phyloP scores from a whole-genome alignment of 2,888 invertebrate genomes.

The Rhodophaea formosa region DNA sequence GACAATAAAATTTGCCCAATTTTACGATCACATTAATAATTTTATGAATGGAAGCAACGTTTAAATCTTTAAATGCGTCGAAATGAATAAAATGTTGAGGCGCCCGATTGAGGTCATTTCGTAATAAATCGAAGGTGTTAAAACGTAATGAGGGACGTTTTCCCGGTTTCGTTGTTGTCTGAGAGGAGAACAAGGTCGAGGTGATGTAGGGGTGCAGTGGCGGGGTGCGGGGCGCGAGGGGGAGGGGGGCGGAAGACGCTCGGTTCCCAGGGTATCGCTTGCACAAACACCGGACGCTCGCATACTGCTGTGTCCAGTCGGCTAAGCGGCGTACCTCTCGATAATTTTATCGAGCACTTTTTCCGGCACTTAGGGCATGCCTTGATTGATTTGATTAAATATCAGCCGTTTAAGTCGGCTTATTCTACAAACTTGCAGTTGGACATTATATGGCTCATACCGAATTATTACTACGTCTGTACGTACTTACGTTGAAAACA shows the following conservation, averaged over 20 bases:
- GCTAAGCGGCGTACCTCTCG: slow-evolving; percentile 29
- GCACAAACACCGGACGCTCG: slow-evolving; percentile 71
- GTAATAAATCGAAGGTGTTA: slow-evolving; percentile 60
- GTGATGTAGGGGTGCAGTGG: slow-evolving; percentile 41
- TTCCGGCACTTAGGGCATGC: slow-evolving; percentile 9
- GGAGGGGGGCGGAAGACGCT: slow-evolving; percentile 55
- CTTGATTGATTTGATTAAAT: slow-evolving; percentile 6
- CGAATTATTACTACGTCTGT: background rate
- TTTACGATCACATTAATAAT: slow-evolving; percentile 81
- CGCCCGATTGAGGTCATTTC: slow-evolving; percentile 58
- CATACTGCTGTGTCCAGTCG: slow-evolving; percentile 35
- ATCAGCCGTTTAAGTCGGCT: background rate
- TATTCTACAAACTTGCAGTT: background rate
- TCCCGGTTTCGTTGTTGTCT: slow-evolving; percentile 29
- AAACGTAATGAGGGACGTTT: slow-evolving; percentile 38
- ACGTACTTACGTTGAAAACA: no score
- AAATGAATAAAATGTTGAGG: slow-evolving; percentile 67
- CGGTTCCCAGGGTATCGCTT: slow-evolving; percentile 78
- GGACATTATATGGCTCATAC: background rate
- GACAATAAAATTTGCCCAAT: slow-evolving; percentile 81
- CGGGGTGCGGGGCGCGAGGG: slow-evolving; percentile 33
- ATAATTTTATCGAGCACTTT: slow-evolving; percentile 32
- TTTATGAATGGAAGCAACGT: slow-evolving; percentile 80
- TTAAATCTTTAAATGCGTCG: slow-evolving; percentile 69
- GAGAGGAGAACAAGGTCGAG: slow-evolving; percentile 32